Base-by-base conservation (phyloP, 2,888 invertebrate genomes). In the Eilema caniola region DNA sequence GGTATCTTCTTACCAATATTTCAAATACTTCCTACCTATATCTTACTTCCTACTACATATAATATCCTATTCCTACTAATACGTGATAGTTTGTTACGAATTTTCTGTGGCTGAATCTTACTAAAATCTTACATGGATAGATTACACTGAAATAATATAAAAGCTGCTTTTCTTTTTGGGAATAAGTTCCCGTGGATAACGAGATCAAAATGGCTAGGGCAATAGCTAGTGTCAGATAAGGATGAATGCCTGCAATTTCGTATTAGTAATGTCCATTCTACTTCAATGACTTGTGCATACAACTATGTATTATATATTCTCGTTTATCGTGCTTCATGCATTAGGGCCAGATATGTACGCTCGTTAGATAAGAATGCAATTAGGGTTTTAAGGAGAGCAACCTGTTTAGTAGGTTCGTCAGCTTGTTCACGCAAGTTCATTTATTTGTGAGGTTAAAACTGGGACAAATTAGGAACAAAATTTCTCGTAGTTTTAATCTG, bases 291-390 rank as follows among this genome's bases (percentile, higher is more conserved):
- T 24, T 60, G 16, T 60, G 25, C 25, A 14, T n/a, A 60, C 25
- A 87, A 89, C 86, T 87, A 83, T 83, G 86, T 89, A 37, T 85
- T 75, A 73, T 75, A 79, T 79, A 84, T 71, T 80, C 79, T 86
- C 78, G 83, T 78, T 79, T 80, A 76, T 77, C 80, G 81, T 79
- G 85, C 88, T 92, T 93, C 78, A 80, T 79, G 85, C 89, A 92
- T 93, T 92, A 91, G 88, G 89, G 88, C 80, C 89, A 87, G 92
- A 93, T 94, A 92, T 92, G 84, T 81, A 73, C 74, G 77, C 83
- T 86, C 88, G 85, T 94, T 93, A 93, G 93, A 92, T 92, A 94
- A 94, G 87, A 86, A 90, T 85, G 87, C 90, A 89, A 92, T 94
- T 94, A 93, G 87, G 87, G 83, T 83, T 75, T 84, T 77, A 77